Evolutionary conservation across 2,888 invertebrate genomes (phyloP).

Genomic region (Harpagoxenus sublaevis): DNA sequence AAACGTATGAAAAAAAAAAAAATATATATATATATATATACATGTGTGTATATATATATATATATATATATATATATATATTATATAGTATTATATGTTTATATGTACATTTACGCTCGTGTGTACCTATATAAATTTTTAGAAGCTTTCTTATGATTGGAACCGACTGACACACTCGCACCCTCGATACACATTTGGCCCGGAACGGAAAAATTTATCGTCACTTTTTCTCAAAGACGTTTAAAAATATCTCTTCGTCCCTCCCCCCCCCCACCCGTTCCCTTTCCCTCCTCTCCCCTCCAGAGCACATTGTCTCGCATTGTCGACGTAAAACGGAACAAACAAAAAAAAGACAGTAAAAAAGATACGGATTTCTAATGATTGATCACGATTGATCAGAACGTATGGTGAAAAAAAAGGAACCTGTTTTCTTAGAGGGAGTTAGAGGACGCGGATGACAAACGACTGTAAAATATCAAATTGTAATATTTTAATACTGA

Average conservation of each 20-base stretch:
- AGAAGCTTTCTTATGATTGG: slow-evolving; percentile 77
- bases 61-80: not conserved
- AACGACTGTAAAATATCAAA: slow-evolving; percentile 85
- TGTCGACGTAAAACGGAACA: slow-evolving; percentile 71
- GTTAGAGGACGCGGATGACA: slow-evolving; percentile 73
- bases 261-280: slow-evolving; percentile 37
- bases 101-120: slow-evolving; percentile 15
- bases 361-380: slow-evolving; percentile 63
- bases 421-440: slow-evolving; percentile 75
- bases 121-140: slow-evolving; percentile 30
- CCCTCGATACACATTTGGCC: slow-evolving; percentile 69
- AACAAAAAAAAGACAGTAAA: not conserved
- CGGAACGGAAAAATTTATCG: slow-evolving; percentile 59
- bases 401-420: slow-evolving; percentile 66
- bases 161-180: slow-evolving; percentile 71
- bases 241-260: slow-evolving; percentile 74
- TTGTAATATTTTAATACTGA: slow-evolving; percentile 87
- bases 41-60: too few relatives aligned
- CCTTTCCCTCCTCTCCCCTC: not conserved
- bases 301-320: slow-evolving; percentile 59
- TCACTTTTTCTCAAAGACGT: slow-evolving; percentile 69
- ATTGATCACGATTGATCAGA: slow-evolving; percentile 69
- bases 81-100: slow-evolving; percentile 8
- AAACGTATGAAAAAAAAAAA: not conserved
- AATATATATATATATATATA: not conserved